These are phyloP conservation scores for Plebejus argus DNA, from an alignment of 2,888 invertebrate genomes.

Conservation along the genomic window DNA sequence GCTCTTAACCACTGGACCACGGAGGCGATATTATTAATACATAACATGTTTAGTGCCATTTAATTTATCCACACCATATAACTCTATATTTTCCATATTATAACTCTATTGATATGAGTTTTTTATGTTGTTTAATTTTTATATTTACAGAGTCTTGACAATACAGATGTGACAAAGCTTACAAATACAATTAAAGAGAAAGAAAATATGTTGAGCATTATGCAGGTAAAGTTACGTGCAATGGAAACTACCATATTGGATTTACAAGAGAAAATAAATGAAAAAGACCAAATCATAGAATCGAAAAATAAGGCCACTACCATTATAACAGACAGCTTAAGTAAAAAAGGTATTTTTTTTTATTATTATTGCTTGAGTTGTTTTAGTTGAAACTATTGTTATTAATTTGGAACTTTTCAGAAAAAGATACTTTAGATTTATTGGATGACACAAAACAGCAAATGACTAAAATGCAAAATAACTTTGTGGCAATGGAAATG, in stretches of 20 bases:
- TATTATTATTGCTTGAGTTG: constrained; percentile 2
- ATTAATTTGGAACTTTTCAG: constrained; percentile 52
- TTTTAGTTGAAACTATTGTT: not conserved
- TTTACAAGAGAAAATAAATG: constrained; percentile 89
- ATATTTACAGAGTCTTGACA: constrained; percentile 53
- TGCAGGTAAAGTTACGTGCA: constrained; percentile 78
- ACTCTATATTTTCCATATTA: too few species aligned
- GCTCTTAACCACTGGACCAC: too few species aligned
- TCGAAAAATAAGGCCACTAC: constrained; percentile 90
- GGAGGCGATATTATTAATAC: too few species aligned
- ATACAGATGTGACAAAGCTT: constrained; percentile 77
- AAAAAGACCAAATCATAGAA: constrained; percentile 91
- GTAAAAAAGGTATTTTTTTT: constrained; percentile 77
- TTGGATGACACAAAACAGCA: constrained; percentile 90
- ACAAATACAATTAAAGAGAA: constrained; percentile 83
- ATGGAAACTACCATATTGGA: constrained; percentile 89
- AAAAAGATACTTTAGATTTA: constrained; percentile 86
- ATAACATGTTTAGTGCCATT: too few species aligned
- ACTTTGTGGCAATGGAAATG: constrained; percentile 85
- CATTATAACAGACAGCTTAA: constrained; percentile 87
- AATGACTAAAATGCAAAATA: constrained; percentile 90
- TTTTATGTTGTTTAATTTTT: too few species aligned
- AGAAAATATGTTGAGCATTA: constrained; percentile 66
- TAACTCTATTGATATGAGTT: too few species aligned
- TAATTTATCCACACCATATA: too few species aligned